Conservation (phyloP, 2,888 invertebrate species). For the Ypsolopha sequella region DNA sequence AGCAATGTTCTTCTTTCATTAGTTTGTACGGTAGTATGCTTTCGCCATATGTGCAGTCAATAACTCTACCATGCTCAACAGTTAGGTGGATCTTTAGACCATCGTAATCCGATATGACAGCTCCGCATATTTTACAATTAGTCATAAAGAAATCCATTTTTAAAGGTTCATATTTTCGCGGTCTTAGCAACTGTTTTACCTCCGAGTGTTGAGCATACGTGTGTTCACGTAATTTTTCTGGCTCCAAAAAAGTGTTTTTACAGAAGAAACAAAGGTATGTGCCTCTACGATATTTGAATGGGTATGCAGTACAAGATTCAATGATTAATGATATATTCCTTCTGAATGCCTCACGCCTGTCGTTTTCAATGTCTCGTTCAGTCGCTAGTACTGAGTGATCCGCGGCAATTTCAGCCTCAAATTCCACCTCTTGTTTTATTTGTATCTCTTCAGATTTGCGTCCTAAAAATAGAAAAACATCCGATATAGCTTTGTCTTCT, state of each 20-base stretch:
- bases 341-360: conserved; percentile 45
- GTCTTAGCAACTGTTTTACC: conserved; percentile 31
- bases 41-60: conserved; percentile 46
- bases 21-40: conserved; percentile 54
- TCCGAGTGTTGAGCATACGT: conserved; percentile 35
- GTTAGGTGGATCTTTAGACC: conserved; percentile 40
- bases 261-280: conserved; percentile 56
- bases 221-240: conserved; percentile 50
- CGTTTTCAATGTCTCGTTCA: conserved; percentile 22
- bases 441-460: conserved; percentile 39
- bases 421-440: conserved; percentile 36
- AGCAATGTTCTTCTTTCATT: conserved; percentile 45
- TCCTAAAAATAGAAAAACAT: conserved; percentile 67
- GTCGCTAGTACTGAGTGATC: neutral
- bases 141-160: conserved; percentile 53
- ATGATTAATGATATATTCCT: conserved; percentile 47
- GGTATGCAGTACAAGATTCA: conserved; percentile 50
- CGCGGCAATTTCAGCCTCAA: conserved; percentile 10
- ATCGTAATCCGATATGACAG: conserved; percentile 32
- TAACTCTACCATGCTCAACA: conserved; percentile 33
- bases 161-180: conserved; percentile 51
- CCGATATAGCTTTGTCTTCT: conserved; percentile 38
- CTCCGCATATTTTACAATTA: conserved; percentile 41
- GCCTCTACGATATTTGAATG: conserved; percentile 58
- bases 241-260: conserved; percentile 47